A percentile compares a stretch with the other conserved stretches of the same genome.
Evolutionary conservation across 2,888 invertebrate genomes (phyloP).

Genomic region (Cerceris ruficornis): DNA sequence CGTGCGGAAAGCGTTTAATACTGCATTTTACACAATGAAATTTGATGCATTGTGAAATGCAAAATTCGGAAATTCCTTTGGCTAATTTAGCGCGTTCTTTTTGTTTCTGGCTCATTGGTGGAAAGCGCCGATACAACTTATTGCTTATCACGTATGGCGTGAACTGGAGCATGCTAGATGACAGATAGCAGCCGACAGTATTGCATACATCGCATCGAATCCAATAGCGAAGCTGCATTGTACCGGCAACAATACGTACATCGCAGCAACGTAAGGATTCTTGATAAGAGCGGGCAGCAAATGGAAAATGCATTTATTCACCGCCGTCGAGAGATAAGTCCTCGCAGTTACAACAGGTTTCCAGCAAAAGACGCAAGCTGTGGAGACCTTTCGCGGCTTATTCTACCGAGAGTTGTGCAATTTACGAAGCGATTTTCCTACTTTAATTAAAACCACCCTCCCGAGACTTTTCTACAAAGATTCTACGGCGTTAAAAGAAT

Average conservation of each 20-base stretch:
- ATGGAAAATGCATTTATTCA: constrained; percentile 47
- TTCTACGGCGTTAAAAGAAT: too few species aligned
- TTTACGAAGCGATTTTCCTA: background rate
- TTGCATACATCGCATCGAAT: constrained; percentile 15
- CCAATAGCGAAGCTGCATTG: constrained; percentile 52
- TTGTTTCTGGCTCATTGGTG: background rate
- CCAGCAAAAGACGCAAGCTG: background rate
- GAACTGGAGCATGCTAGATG: constrained; percentile 36
- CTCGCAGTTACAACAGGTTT: background rate
- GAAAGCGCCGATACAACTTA: constrained; percentile 17
- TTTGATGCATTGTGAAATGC: too few species aligned
- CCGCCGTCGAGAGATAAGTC: constrained; percentile 14
- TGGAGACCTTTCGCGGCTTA: background rate
- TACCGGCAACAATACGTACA: constrained; percentile 50
- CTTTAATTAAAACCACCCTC: too few species aligned
- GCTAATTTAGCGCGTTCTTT: background rate
- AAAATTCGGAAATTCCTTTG: background rate
- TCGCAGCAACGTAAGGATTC: constrained; percentile 28
- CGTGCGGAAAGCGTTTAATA: too few species aligned
- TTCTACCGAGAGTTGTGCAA: background rate
- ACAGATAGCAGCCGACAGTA: constrained; percentile 22
- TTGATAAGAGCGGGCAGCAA: constrained; percentile 47
- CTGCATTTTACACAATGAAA: too few species aligned
- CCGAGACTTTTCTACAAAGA: too few species aligned
- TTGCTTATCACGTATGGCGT: constrained; percentile 32